A percentile compares a stretch with the other conserved stretches of the same genome.
phyloP scores from a whole-genome alignment of 2,113 vertebrate species.

The Psittacula cyanocephala region DNA sequence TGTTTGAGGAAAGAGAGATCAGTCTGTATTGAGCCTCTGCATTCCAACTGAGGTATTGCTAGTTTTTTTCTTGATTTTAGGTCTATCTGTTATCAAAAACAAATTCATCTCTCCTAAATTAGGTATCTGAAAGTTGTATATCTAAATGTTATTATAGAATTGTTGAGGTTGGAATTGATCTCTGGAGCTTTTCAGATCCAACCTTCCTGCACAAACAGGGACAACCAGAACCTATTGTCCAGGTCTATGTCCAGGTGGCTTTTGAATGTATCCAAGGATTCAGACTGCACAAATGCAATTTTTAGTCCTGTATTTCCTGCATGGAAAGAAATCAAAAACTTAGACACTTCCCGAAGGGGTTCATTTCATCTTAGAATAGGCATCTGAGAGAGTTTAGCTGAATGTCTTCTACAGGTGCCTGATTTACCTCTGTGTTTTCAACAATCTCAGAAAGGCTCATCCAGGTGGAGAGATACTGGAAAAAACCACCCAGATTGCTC shows the following conservation, averaged over 20 bases:
- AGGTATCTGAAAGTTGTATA: not conserved
- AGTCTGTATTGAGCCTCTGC: not conserved
- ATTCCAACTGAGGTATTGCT: not conserved
- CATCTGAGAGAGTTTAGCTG: not conserved
- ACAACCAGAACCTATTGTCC: accelerated
- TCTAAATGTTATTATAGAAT: not conserved
- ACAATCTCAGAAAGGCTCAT: not conserved
- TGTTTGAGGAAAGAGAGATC: not conserved
- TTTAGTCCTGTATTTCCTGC: not conserved
- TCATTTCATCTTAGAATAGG: not conserved
- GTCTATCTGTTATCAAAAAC: not conserved
- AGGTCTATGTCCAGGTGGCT: not conserved
- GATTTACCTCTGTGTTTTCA: not conserved
- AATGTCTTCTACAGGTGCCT: not conserved
- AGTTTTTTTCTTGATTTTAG: not conserved
- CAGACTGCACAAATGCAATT: not conserved
- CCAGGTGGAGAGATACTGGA: not conserved
- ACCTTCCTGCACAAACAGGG: not conserved
- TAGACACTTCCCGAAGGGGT: not conserved
- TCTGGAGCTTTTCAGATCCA: not conserved
- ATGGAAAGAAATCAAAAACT: not conserved
- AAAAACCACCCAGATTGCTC: not conserved
- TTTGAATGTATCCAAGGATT: not conserved
- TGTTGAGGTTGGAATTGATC: not conserved
- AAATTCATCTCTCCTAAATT: not conserved